These are phyloP conservation scores for Myotis yumanensis DNA, from an alignment of 2,113 vertebrate genomes.

Conservation along the genomic window DNA sequence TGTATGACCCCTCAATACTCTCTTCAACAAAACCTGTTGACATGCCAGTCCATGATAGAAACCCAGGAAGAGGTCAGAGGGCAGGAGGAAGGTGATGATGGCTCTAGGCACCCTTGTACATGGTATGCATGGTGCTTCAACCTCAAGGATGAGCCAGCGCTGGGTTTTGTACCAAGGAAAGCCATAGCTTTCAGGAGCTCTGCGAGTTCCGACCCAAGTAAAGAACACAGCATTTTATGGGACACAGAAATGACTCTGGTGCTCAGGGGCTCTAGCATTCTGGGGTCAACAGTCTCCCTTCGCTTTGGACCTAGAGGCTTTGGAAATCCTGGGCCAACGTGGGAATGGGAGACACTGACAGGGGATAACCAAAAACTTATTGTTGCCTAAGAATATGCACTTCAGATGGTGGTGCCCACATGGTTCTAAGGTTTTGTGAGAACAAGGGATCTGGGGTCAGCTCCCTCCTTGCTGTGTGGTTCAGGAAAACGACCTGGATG, in stretches of 20 bases:
- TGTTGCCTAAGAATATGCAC: neutral
- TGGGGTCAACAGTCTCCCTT: neutral
- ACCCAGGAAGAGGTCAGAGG: neutral
- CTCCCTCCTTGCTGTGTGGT: neutral
- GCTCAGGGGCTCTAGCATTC: neutral
- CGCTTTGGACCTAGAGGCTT: neutral
- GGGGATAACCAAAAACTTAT: neutral
- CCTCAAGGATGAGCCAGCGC: neutral
- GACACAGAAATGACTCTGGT: neutral
- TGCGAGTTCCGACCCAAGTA: neutral
- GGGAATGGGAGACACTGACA: neutral
- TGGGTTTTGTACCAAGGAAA: neutral
- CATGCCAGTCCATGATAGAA: neutral
- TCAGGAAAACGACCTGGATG: neutral
- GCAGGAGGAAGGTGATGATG: neutral
- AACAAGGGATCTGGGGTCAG: neutral
- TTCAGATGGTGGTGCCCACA: neutral
- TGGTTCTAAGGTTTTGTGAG: neutral
- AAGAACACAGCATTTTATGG: neutral
- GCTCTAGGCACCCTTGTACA: neutral
- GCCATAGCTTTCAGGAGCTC: neutral
- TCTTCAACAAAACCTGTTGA: neutral
- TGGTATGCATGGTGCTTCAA: fast-evolving
- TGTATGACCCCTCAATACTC: neutral
- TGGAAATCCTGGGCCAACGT: neutral